These are phyloP conservation scores for Timema cristinae DNA, from an alignment of 2,888 invertebrate genomes.

Conservation along the genomic window DNA sequence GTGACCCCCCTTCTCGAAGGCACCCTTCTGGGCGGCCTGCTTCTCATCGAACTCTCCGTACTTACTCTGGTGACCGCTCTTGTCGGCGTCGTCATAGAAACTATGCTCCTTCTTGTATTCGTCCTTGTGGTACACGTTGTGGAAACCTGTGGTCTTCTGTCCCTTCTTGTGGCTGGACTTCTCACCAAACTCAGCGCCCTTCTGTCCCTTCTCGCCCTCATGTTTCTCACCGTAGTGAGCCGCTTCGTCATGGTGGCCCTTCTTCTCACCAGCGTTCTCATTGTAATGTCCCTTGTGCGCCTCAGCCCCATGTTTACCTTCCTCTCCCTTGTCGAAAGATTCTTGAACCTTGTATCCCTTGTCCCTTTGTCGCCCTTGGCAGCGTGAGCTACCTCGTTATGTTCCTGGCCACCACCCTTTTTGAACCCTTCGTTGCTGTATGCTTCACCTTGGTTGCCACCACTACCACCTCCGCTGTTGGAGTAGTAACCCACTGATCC, in stretches of 20 bases:
- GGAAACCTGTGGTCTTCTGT: slow-evolving; percentile 65
- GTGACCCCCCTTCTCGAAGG: slow-evolving; percentile 53
- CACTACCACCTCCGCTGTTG: slow-evolving; percentile 16
- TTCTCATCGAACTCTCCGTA: slow-evolving; percentile 55
- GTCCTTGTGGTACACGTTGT: slow-evolving; percentile 69
- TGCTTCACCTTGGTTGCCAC: slow-evolving; percentile 40
- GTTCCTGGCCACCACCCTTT: slow-evolving; percentile 63
- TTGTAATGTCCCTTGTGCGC: slow-evolving; percentile 52
- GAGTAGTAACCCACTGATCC: slow-evolving; percentile 16
- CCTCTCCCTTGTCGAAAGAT: slow-evolving; percentile 53
- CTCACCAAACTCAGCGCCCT: slow-evolving; percentile 56
- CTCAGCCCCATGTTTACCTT: slow-evolving; percentile 53
- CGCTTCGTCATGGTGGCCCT: slow-evolving; percentile 52
- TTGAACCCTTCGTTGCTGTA: slow-evolving; percentile 44
- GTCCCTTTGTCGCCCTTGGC: slow-evolving; percentile 67
- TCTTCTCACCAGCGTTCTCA: slow-evolving; percentile 53
- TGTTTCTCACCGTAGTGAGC: slow-evolving; percentile 55
- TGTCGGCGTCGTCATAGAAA: slow-evolving; percentile 69
- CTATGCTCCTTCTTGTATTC: slow-evolving; percentile 74
- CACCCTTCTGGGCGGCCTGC: slow-evolving; percentile 54
- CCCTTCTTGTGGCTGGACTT: slow-evolving; percentile 63
- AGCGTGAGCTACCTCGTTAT: slow-evolving; percentile 60
- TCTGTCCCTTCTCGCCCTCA: slow-evolving; percentile 50
- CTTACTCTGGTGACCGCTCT: slow-evolving; percentile 61
- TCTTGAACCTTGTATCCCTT: slow-evolving; percentile 54